Base-by-base conservation (phyloP, 2,888 invertebrate genomes). In the Heliconius hortense region DNA sequence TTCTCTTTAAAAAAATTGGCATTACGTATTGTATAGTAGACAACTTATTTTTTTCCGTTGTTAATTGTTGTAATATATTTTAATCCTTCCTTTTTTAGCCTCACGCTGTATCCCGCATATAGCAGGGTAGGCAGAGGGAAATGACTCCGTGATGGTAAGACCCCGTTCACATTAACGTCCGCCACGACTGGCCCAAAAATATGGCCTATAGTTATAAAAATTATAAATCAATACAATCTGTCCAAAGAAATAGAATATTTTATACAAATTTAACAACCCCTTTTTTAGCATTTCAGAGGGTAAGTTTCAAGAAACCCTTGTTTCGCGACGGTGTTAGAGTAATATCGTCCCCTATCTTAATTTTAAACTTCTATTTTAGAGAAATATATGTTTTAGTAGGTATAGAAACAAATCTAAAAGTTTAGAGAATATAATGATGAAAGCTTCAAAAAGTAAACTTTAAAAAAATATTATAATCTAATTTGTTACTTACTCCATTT, bases 301-400 rank as follows among this genome's bases (percentile, higher is more conserved):
- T 69, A 31, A 24, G 18, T 69, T 69, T 53, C n/a, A 53, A 69
- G 53, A 56, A 31, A 69, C 53, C n/a, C 53, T 53, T 69, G 28
- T 28, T 1, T 13, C 31, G 21, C 53, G 28, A 31, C 24, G 7
- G 21, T 26, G 26, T 68, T 28, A 43, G 43, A n/a, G n/a, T 48
- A 39, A 10, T 10, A 53, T n/a, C 53, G 11, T 31, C 31, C 26
- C 18, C 48, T 35, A 66, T 39, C 15, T 66, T 39, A 15, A 66
- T 66, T 66, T 43, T 15, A n/a, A 66, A 66, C 5, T 39, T 43
- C 13, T 39, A 24, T 24, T 15, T 7, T 10, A 24, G 39, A 0
- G 7, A 66, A 24, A 66, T 39, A 39, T n/a, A 43, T 66, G 24
- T 39, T 64, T 64, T 59, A n/a, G 2, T 28, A 28, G 28, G 28